A percentile compares a stretch with the other conserved stretches of the same genome.
These are phyloP conservation scores for Caenorhabditis zanzibari DNA, from an alignment of 2,888 invertebrate genomes.

Conservation along the genomic window DNA sequence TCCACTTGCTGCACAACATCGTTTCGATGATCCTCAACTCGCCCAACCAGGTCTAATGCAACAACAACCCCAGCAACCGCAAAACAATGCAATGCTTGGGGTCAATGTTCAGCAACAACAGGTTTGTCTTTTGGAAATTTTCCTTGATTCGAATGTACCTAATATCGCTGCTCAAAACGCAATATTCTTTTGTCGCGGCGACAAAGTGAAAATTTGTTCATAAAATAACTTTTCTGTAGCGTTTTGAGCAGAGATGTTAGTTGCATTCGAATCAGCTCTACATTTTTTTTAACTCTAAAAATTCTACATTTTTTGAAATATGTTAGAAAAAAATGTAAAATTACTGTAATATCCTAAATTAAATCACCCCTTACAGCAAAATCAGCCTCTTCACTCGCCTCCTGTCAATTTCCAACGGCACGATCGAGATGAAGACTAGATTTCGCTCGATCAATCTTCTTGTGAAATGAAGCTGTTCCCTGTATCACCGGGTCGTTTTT, in stretches of 20 bases:
- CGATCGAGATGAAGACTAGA: conserved; percentile 47
- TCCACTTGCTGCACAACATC: conserved; percentile 48
- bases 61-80: conserved; percentile 32
- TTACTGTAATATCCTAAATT: neutral
- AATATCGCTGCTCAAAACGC: no score
- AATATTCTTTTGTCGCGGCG: no score
- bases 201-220: no score
- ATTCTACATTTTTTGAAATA: no score
- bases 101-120: conserved; percentile 67
- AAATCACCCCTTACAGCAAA: conserved; percentile 58
- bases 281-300: no score
- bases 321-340: no score
- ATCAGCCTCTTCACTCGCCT: conserved; percentile 76
- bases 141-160: no score
- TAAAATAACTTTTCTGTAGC: no score
- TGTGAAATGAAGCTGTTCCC: conserved; percentile 13
- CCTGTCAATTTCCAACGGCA: conserved; percentile 73
- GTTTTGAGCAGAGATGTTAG: no score
- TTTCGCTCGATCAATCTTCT: neutral
- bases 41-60: conserved; percentile 21
- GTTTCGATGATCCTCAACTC: conserved; percentile 39
- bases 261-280: no score
- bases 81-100: conserved; percentile 60
- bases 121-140: conserved; percentile 2
- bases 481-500: conserved; percentile 16